These are phyloP conservation scores for Hypotaenidia philippensis DNA, from an alignment of 2,797 vertebrate genomes.

Conservation along the genomic window DNA sequence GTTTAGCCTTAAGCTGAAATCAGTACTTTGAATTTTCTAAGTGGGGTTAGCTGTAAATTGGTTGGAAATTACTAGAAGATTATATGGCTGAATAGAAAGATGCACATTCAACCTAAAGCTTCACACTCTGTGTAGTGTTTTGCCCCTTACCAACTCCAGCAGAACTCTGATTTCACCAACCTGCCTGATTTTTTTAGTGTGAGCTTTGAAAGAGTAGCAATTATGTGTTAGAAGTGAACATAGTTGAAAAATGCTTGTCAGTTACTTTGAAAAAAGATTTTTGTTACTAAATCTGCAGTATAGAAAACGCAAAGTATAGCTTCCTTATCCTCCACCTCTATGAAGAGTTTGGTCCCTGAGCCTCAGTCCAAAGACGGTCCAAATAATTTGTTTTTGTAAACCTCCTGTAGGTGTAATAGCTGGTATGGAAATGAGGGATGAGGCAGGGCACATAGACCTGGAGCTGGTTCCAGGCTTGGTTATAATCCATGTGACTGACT, in stretches of 20 bases:
- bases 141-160: neutral
- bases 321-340: neutral
- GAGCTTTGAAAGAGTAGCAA: neutral
- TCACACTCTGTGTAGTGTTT: neutral
- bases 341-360: neutral
- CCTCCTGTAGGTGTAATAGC: neutral
- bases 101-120: neutral
- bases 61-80: neutral
- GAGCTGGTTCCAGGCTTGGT: neutral
- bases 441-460: neutral
- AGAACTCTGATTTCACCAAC: neutral
- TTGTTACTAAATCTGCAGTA: neutral
- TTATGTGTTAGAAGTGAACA: neutral
- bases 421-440: neutral
- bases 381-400: neutral
- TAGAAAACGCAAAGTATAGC: neutral
- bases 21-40: neutral
- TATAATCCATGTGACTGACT: neutral
- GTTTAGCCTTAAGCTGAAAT: neutral
- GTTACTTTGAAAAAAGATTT: neutral
- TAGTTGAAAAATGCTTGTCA: neutral
- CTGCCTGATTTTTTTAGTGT: neutral
- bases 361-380: neutral
- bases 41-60: neutral
- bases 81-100: neutral